phyloP scores from a whole-genome alignment of 2,888 invertebrate species.

The Parapristionchus giblindavisi region DNA sequence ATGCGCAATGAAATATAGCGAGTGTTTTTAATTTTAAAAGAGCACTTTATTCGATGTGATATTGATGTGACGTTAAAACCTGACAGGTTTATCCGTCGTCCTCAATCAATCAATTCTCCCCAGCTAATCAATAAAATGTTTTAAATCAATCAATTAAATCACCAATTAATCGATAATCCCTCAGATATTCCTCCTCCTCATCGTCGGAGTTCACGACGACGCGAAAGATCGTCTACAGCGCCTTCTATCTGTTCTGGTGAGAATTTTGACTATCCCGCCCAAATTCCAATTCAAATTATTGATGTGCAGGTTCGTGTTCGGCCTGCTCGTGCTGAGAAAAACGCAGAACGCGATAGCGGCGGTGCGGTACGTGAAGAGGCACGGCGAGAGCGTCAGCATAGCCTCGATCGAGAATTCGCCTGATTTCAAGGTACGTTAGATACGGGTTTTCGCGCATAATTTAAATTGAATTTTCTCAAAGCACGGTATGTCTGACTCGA shows the following conservation, averaged over 20 bases:
- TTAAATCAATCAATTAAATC: background rate
- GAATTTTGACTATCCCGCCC: background rate
- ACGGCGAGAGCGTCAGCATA: conserved; percentile 60
- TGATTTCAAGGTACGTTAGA: conserved; percentile 58
- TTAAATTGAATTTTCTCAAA: too few relatives aligned
- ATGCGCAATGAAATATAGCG: too few relatives aligned
- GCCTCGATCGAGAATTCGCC: conserved; percentile 60
- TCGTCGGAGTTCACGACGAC: conserved; percentile 1
- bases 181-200: background rate
- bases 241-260: conserved; percentile 37
- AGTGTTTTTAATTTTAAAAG: too few relatives aligned
- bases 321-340: conserved; percentile 64
- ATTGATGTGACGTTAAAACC: too few relatives aligned
- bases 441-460: too few relatives aligned
- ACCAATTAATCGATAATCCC: background rate
- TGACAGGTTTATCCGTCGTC: too few relatives aligned
- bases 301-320: conserved; percentile 52
- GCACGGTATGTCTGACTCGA: too few relatives aligned
- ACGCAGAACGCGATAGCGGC: conserved; percentile 66
- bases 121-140: background rate
- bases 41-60: too few relatives aligned
- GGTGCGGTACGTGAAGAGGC: conserved; percentile 64
- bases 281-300: background rate
- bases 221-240: conserved; percentile 23
- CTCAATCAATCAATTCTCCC: too few relatives aligned